Evolutionary conservation across 2,113 vertebrate species (phyloP), one percentile per base, ranked within the genome.

Genomic region (Pelvicachromis taeniatus): DNA sequence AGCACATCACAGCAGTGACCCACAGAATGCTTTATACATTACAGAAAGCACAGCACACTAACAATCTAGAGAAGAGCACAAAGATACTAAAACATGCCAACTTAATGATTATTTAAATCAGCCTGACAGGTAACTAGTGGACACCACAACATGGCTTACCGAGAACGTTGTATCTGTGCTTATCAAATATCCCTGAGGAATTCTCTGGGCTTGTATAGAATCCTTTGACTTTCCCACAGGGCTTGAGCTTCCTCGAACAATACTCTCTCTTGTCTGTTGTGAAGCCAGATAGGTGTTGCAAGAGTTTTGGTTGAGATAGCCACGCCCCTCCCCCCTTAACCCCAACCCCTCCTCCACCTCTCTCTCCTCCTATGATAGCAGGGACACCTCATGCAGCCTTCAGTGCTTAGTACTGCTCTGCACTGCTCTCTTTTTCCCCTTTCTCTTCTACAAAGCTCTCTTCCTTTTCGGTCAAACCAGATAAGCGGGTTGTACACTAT

Each of bases 231-330:
- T 96, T 96, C 96, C 94, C 95, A 95, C 94, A 94, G 92, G 91
- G 86, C 85, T 92, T 89, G 75, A 87, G 89, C 95, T 95, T 94
- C 93, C 84, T 84, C 53, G 84, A 96, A 97, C 96, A 96, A 96
- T 95, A 92, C 95, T 68, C 93, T 70, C 93, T 93, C 94, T 95
- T 94, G 86, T 95, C 21, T 87, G 91, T 91, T 96, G 95, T 94
- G 92, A 61, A 95, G 95, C 26, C 87, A 91, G 91, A 95, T 94
- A 97, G 97, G 97, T 97, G 97, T 96, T 96, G 96, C 96, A 97
- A 95, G 10, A 93, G 93, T 96, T 92, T 96, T 87, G 95, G 93
- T 91, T 83, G 87, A 88, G 70, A 53, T 61, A 86, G 86, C 94
- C 95, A 92, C 95, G 59, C 78, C 95, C 93, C 31, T 16, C 35